A percentile compares a stretch with the other conserved stretches of the same genome.
phyloP scores from a whole-genome alignment of 2,888 invertebrate genomes.

The Desoria tigrina region DNA sequence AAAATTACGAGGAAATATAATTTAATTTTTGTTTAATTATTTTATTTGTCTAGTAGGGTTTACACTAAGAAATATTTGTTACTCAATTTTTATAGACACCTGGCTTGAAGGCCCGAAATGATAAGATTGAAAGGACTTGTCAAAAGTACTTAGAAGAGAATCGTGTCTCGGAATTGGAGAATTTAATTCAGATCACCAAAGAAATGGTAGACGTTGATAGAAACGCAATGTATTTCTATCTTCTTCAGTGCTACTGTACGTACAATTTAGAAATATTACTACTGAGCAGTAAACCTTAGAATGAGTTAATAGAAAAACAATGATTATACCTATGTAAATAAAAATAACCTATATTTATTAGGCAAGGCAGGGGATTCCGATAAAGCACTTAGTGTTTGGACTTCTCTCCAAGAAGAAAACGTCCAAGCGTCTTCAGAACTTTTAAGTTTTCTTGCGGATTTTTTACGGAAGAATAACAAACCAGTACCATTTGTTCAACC shows the following conservation, averaged over 20 bases:
- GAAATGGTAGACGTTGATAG: conserved; percentile 74
- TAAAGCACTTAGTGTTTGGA: conserved; percentile 78
- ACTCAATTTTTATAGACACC: conserved; percentile 63
- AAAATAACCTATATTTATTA: too few relatives aligned
- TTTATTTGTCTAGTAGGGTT: conserved; percentile 6
- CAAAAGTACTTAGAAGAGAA: conserved; percentile 64
- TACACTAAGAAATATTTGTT: neutral
- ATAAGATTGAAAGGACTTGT: conserved; percentile 69
- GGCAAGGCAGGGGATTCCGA: conserved; percentile 70
- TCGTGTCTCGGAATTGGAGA: conserved; percentile 68
- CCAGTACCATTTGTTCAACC: conserved; percentile 74
- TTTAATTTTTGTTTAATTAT: neutral
- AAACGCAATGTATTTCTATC: conserved; percentile 72
- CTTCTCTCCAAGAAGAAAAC: conserved; percentile 79
- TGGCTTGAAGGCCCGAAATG: conserved; percentile 69
- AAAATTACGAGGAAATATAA: neutral
- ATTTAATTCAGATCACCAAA: conserved; percentile 74
- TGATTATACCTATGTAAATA: too few relatives aligned
- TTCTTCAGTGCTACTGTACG: conserved; percentile 69
- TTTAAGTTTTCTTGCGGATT: conserved; percentile 66
- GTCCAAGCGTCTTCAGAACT: conserved; percentile 71
- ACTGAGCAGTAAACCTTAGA: conserved; percentile 51
- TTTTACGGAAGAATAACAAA: conserved; percentile 66
- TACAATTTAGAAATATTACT: too few relatives aligned
- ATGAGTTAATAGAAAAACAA: neutral